Percentiles rank a stretch among this genome's conserved stretches.
phyloP scores from a whole-genome alignment of 2,888 invertebrate genomes.

The Limnephilus marmoratus region DNA sequence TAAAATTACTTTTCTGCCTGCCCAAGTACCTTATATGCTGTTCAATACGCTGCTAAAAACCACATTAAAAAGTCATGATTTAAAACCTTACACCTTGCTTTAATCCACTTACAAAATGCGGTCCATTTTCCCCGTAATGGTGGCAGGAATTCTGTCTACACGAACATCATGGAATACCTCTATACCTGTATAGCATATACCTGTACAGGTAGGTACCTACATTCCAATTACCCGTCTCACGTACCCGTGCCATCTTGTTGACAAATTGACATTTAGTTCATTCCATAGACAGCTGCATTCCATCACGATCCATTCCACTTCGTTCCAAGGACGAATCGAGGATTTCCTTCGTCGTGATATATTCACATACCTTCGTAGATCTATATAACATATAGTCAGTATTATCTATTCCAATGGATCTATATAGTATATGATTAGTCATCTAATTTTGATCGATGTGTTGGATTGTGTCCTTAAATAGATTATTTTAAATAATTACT shows the following conservation, averaged over 20 bases:
- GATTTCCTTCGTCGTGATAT: neutral
- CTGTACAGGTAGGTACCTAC: neutral
- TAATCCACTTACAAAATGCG: neutral
- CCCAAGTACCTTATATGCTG: neutral
- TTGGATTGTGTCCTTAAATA: neutral
- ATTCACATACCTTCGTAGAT: neutral
- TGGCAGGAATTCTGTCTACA: neutral
- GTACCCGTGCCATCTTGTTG: constrained; percentile 9
- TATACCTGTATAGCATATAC: neutral
- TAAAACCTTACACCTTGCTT: neutral
- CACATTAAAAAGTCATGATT: neutral
- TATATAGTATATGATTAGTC: neutral
- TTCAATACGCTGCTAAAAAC: neutral
- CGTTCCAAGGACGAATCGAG: constrained; percentile 32
- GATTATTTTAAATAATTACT: no score
- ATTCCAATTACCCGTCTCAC: neutral
- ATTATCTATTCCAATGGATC: neutral
- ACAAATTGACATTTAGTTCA: constrained; percentile 31
- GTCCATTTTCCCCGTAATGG: neutral
- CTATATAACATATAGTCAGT: neutral
- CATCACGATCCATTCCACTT: constrained; percentile 35
- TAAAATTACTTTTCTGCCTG: no score
- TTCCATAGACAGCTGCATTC: constrained; percentile 30
- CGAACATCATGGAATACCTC: neutral
- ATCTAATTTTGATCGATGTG: neutral